Evolutionary conservation across 1,140 invertebrate genomes (phyloP), one percentile per base, ranked within the genome.

Genomic region (Phortica variegata): DNA sequence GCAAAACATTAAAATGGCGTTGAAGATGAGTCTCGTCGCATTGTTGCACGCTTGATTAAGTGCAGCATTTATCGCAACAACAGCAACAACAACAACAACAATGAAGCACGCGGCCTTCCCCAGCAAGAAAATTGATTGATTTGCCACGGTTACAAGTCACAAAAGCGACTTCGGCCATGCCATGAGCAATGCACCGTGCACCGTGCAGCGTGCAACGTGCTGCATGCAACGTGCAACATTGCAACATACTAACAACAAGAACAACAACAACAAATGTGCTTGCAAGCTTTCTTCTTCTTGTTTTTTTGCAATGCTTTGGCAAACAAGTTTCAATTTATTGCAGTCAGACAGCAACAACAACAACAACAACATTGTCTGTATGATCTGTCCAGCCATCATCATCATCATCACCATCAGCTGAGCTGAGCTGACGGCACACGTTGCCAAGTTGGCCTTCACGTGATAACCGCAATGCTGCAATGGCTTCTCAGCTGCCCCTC

Each of bases 11-110:
- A 59, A 68, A 68, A 68, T 66, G 59, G 63, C 63, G 62, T 66
- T 68, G 62, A 62, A 68, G 63, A 66, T 66, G 62, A 68, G n/a
- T 68, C 56, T 68, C 60, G 62, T 68, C 68, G 62, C 62, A 68
- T 66, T 63, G 68, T 66, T 66, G 59, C 62, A 53, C 10, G 62
- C 62, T 59, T 68, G 62, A 68, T 66, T 63, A 66, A 68, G 61
- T 59, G 56, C 62, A 68, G 54, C 62, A 63, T 68, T 68, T 66
- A 66, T 66, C 62, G 60, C 54, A 57, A 20, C 53, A 29, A 41
- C 51, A 20, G 29, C 36, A 41, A 19, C 44, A 45, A 43, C 51
- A 12, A 26, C 39, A 51, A 47, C 48, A 52, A 51, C 60, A 65
- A 63, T 61, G 65, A 57, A 54, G 53, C 49, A 45, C 47, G 46